These are phyloP conservation scores for Benitochromis conjunctus DNA, from an alignment of 2,113 vertebrate species.

Conservation along the genomic window DNA sequence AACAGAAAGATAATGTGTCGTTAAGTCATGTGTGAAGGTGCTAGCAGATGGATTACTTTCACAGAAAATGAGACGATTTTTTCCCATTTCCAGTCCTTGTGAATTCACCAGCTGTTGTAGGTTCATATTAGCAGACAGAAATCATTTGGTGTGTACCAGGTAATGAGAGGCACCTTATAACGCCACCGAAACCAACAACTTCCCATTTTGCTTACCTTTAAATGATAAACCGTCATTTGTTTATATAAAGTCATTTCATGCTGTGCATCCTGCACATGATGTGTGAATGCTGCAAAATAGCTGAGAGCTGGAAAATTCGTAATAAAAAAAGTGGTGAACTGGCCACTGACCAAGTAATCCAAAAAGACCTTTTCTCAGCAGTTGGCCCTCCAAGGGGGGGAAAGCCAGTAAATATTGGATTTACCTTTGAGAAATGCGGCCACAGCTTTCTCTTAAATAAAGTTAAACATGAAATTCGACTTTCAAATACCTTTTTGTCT, in stretches of 20 bases:
- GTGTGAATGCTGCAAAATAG: not conserved
- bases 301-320: not conserved
- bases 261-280: not conserved
- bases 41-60: not conserved
- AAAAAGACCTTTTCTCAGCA: not conserved
- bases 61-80: not conserved
- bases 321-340: not conserved
- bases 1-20: not conserved
- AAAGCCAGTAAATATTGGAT: not conserved
- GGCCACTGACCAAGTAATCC: not conserved
- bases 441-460: not conserved
- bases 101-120: not conserved
- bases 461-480: slow-evolving; percentile 14
- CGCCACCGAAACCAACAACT: not conserved
- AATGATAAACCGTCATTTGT: not conserved
- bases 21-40: not conserved
- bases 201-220: not conserved
- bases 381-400: not conserved
- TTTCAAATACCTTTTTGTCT: not conserved
- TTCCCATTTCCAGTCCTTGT: not conserved
- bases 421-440: not conserved
- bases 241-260: not conserved
- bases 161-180: not conserved
- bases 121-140: not conserved
- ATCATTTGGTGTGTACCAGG: not conserved